Conservation (phyloP, 2,888 invertebrate genomes). For the Anoncus sp. region DNA sequence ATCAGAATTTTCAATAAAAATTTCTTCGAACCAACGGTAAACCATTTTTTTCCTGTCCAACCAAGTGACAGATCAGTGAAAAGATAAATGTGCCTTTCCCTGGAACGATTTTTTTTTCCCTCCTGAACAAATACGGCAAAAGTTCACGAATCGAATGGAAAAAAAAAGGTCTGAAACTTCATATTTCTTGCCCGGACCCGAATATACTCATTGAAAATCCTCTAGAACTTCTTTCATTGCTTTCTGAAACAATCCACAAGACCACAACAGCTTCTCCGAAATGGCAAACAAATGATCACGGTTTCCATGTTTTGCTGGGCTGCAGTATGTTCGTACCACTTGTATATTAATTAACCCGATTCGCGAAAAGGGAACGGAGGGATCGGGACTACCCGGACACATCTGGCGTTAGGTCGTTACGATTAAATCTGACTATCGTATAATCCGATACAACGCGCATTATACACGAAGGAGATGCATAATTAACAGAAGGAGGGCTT, state of each 20-base stretch:
- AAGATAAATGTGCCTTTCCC: too few species aligned
- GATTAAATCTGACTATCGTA: not conserved
- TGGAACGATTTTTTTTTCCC: too few species aligned
- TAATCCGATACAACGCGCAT: constrained; percentile 4
- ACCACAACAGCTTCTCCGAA: not conserved
- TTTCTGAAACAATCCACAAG: not conserved
- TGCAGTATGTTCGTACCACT: constrained; percentile 3
- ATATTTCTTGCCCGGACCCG: too few species aligned
- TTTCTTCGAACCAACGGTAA: not conserved
- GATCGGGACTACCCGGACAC: constrained; percentile 7
- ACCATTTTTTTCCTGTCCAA: not conserved
- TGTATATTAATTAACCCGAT: constrained; percentile 28
- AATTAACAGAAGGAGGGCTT: not conserved
- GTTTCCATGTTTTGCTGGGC: not conserved
- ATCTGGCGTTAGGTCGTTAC: constrained; percentile 35
- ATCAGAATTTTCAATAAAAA: not conserved
- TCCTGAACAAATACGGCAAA: too few species aligned
- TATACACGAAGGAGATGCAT: not conserved
- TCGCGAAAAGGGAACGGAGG: constrained; percentile 6
- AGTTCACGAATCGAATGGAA: too few species aligned
- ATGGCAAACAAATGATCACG: not conserved
- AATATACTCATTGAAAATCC: too few species aligned
- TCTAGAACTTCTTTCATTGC: not conserved
- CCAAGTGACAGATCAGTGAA: too few species aligned
- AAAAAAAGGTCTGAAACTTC: too few species aligned